Conservation (phyloP, 2,888 invertebrate species). For the Zygothrica quintamaculata region DNA sequence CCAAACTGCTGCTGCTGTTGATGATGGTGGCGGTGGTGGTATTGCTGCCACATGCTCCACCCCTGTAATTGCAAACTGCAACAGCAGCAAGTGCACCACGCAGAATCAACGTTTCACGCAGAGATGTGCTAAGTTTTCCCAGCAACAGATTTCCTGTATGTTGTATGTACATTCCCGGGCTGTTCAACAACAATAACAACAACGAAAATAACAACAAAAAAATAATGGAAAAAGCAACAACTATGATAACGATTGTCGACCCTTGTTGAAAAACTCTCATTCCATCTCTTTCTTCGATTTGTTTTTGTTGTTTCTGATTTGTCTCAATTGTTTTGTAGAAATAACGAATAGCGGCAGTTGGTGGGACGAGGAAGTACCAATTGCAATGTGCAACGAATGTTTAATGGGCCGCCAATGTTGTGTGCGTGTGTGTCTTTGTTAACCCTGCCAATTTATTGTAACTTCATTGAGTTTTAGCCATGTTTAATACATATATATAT, state of each 20-base stretch:
- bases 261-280: slow-evolving; percentile 47
- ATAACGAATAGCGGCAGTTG: slow-evolving; percentile 10
- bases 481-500: slow-evolving; percentile 19
- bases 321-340: slow-evolving; percentile 54
- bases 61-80: slow-evolving; percentile 10
- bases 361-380: not conserved
- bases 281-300: slow-evolving; percentile 18
- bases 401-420: slow-evolving; percentile 37
- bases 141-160: slow-evolving; percentile 78
- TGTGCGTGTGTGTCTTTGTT: slow-evolving; percentile 8
- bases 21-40: too few relatives aligned
- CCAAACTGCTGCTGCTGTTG: slow-evolving; percentile 14
- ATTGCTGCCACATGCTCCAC: slow-evolving; percentile 43
- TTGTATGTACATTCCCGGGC: slow-evolving; percentile 63
- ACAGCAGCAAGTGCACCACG: slow-evolving; percentile 70
- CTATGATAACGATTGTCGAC: slow-evolving; percentile 47
- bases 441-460: slow-evolving; percentile 36
- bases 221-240: slow-evolving; percentile 53
- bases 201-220: slow-evolving; percentile 21
- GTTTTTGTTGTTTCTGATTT: slow-evolving; percentile 39
- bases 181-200: slow-evolving; percentile 53
- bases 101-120: slow-evolving; percentile 69
- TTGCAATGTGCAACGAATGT: slow-evolving; percentile 58
- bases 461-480: slow-evolving; percentile 53
- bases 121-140: slow-evolving; percentile 54